Percentiles rank a stretch among this genome's conserved stretches.
Evolutionary conservation across 2,888 invertebrate species (phyloP).

Genomic region (Abscondita cerata): DNA sequence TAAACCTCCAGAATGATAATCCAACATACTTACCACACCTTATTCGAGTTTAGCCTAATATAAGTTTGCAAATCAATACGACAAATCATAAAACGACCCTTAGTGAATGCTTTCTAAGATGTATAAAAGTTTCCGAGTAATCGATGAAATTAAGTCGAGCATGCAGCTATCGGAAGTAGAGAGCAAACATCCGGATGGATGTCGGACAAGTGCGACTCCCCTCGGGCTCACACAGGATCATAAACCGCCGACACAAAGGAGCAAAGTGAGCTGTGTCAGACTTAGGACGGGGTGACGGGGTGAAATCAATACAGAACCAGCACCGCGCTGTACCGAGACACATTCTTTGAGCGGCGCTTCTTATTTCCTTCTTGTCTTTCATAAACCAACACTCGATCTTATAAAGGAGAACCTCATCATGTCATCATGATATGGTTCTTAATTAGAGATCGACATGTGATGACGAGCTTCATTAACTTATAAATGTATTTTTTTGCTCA

Average conservation of each 20-base stretch:
- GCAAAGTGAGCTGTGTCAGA: slow-evolving; percentile 36
- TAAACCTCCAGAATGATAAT: background rate
- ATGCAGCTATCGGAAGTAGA: slow-evolving; percentile 35
- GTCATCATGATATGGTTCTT: background rate
- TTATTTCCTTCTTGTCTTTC: slow-evolving; percentile 19
- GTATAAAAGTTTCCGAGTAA: slow-evolving; percentile 29
- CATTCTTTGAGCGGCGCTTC: slow-evolving; percentile 30
- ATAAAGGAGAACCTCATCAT: background rate
- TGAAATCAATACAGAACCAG: slow-evolving; percentile 36
- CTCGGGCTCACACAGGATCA: slow-evolving; percentile 35
- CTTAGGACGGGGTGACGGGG: slow-evolving; percentile 30
- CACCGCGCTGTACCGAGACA: slow-evolving; percentile 33
- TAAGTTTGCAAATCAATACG: background rate
- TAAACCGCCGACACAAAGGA: slow-evolving; percentile 37
- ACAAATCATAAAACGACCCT: slow-evolving; percentile 22
- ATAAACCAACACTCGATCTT: slow-evolving; percentile 10
- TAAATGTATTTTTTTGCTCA: too few species aligned
- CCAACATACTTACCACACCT: slow-evolving; percentile 12
- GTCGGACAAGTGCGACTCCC: slow-evolving; percentile 38
- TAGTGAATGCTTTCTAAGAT: slow-evolving; percentile 14
- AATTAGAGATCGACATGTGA: too few species aligned
- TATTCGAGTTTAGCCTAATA: background rate
- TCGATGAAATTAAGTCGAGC: slow-evolving; percentile 36
- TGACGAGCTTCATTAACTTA: too few species aligned
- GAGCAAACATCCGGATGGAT: slow-evolving; percentile 36